A percentile compares a stretch with the other conserved stretches of the same genome.
Conservation (phyloP, 2,797 vertebrate genomes). For the Anableps anableps region DNA sequence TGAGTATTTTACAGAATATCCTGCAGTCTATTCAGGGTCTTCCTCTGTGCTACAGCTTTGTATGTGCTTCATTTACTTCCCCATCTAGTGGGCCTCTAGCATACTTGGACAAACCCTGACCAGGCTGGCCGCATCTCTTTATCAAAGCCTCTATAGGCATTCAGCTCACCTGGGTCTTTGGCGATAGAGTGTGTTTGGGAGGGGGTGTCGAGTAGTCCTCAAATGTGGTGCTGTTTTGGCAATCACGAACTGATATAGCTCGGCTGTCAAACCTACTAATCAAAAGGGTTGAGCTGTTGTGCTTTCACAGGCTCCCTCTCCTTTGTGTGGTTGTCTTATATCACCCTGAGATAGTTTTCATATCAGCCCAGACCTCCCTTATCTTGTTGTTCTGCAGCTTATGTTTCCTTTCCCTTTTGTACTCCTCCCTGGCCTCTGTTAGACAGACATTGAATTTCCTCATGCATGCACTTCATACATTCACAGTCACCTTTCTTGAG, state of each 20-base stretch:
- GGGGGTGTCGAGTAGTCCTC: neutral
- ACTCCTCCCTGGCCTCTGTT: neutral
- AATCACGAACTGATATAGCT: constrained; percentile 1
- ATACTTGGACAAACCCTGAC: constrained; percentile 2
- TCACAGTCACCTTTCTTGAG: neutral
- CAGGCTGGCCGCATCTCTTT: neutral
- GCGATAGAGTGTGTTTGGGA: neutral
- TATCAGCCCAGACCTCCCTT: neutral
- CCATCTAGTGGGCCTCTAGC: neutral
- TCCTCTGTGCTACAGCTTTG: neutral
- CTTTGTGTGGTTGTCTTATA: constrained; percentile 6
- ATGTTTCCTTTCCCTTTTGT: neutral
- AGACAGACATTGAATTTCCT: neutral
- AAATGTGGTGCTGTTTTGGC: neutral
- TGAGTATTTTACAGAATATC: neutral
- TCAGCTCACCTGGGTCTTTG: constrained; percentile 9
- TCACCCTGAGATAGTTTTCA: constrained; percentile 6
- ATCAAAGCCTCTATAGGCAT: neutral
- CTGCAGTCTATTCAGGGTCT: neutral
- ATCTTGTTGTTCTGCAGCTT: constrained; percentile 9
- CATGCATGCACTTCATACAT: neutral
- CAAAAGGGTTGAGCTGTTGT: constrained; percentile 9
- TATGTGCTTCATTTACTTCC: neutral
- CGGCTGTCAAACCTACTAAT: constrained; percentile 5
- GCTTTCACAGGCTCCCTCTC: neutral